These are phyloP conservation scores for Paramormyrops kingsleyae DNA, from an alignment of 2,113 vertebrate genomes.

Conservation along the genomic window DNA sequence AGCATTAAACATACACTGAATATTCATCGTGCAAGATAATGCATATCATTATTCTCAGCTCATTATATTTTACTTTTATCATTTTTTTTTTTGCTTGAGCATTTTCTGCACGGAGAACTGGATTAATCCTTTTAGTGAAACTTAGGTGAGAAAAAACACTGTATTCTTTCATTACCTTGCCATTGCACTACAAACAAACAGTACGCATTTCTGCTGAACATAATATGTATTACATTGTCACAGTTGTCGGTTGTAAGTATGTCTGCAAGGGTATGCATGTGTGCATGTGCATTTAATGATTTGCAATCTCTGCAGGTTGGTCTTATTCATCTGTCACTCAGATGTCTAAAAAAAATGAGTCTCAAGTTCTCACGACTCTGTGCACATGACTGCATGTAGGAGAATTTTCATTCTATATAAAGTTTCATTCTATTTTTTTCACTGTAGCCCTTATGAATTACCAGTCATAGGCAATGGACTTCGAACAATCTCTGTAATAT, in stretches of 20 bases:
- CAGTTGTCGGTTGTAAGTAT: background rate
- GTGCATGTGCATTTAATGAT: background rate
- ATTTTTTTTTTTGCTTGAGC: background rate
- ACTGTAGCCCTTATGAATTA: background rate
- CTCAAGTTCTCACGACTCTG: background rate
- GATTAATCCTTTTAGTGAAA: background rate
- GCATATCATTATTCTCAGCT: conserved; percentile 55
- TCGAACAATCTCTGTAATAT: background rate
- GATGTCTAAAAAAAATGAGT: background rate
- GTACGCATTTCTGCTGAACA: background rate
- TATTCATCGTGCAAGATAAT: conserved; percentile 49
- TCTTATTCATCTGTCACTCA: background rate
- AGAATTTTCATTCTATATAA: background rate
- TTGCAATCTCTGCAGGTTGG: background rate
- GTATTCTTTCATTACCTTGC: background rate
- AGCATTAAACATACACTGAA: conserved; percentile 48
- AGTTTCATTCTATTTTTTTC: background rate
- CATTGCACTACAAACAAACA: background rate
- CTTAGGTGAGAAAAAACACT: background rate
- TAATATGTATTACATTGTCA: background rate
- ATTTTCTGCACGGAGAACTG: background rate
- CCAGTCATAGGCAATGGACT: background rate
- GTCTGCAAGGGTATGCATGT: background rate
- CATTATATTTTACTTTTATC: conserved; percentile 39
- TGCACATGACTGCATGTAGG: background rate